phyloP scores from a whole-genome alignment of 2,888 invertebrate genomes.

The Lacanobia wlatinum region DNA sequence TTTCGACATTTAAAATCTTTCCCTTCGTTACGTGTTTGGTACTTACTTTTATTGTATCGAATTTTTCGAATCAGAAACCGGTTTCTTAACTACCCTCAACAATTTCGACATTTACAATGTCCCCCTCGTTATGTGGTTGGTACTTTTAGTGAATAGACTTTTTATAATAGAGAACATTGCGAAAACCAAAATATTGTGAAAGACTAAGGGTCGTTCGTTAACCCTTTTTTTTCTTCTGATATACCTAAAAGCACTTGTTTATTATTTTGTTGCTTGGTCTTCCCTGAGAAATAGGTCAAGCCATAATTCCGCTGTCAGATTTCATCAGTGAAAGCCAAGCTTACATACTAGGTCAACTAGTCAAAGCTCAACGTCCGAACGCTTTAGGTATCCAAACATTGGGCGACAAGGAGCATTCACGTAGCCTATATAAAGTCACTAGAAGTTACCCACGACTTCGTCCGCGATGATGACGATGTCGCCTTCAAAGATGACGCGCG shows the following conservation, averaged over 20 bases:
- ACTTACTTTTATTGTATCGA: not conserved
- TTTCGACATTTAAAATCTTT: not conserved
- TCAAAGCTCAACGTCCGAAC: not conserved
- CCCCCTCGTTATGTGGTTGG: not conserved
- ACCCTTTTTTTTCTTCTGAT: not conserved
- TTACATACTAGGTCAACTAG: not conserved
- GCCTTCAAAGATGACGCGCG: no score
- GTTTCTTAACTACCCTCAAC: not conserved
- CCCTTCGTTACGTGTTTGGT: not conserved
- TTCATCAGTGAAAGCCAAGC: not conserved
- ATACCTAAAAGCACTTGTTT: not conserved
- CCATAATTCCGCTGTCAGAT: not conserved
- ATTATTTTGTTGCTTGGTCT: not conserved
- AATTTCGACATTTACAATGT: not conserved
- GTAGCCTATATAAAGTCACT: conserved; percentile 7
- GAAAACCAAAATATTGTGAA: not conserved
- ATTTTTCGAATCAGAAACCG: not conserved
- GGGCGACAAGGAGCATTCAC: not conserved
- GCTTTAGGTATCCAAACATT: not conserved
- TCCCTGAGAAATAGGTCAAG: not conserved
- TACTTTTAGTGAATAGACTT: not conserved
- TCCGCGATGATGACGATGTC: no score
- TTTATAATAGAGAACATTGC: not conserved
- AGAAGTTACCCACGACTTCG: no score
- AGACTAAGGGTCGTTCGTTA: not conserved